Evolutionary conservation across 2,797 vertebrate genomes (phyloP).

Genomic region (Macrochelys suwanniensis): DNA sequence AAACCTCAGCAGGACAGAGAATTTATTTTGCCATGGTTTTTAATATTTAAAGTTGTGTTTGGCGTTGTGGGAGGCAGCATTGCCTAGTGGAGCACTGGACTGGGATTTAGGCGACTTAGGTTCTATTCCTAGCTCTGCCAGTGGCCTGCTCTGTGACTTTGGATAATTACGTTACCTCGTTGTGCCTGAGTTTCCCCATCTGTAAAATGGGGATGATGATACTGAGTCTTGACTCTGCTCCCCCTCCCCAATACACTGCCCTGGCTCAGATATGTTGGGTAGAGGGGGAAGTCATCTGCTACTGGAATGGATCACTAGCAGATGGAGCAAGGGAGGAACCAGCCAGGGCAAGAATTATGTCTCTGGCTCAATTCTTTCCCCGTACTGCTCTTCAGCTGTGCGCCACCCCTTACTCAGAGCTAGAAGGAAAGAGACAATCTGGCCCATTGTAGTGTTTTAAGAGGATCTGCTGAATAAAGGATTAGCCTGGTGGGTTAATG

Average conservation of each 20-base stretch:
- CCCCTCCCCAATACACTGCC: background rate
- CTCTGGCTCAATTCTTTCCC: background rate
- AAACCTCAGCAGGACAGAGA: background rate
- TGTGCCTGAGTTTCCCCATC: background rate
- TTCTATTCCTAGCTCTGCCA: conserved; percentile 10
- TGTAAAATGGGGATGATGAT: background rate
- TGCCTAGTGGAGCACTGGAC: background rate
- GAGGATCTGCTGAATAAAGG: conserved; percentile 12
- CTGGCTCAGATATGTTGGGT: no score
- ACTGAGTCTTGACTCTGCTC: background rate
- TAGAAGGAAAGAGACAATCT: background rate
- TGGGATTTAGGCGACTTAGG: background rate
- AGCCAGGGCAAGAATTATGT: background rate
- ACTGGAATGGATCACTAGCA: background rate
- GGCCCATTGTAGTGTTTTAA: background rate
- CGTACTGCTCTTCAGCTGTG: background rate
- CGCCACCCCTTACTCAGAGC: background rate
- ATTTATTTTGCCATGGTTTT: background rate
- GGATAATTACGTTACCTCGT: background rate
- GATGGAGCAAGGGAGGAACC: background rate
- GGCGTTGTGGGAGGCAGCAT: background rate
- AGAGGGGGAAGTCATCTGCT: background rate
- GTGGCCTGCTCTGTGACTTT: background rate
- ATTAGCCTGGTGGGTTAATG: background rate
- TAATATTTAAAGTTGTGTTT: background rate